Base-by-base conservation (phyloP, 2,113 vertebrate genomes). In the Notothenia rossii region DNA sequence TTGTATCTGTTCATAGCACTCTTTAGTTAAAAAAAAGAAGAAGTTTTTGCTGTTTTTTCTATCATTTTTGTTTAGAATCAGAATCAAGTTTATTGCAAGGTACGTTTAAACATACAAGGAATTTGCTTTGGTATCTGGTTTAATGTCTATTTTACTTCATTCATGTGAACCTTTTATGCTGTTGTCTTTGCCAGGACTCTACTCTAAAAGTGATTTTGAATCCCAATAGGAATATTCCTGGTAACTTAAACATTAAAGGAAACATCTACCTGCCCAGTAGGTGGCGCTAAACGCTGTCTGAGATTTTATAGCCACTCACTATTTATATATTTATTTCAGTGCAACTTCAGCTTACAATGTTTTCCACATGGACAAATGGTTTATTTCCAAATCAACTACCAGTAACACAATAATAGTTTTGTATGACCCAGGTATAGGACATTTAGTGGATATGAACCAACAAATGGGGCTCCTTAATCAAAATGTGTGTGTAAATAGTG, bases 221-320 rank as follows among this genome's bases (percentile, higher is more conserved):
- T 40, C 36, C 7, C 36, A 40, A 40, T 40, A 40, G 36, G 36
- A 40, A 40, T 40, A 40, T 40, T 40, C 7, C 36, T 40, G 36
- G 36, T 40, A 40, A 40, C 7, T 40, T 40, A 40, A 40, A 40
- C 36, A 36, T 22, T 22, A 22, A 22, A 22, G 40, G 11, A 18
- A 60, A 56, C 29, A 17, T 51, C 45, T 62, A 75, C 78, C 72
- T 81, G 25, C n/a, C 58, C 65, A 49, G 61, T 58, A 76, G 71
- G 22, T 72, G 75, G 63, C 33, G 70, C 58, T 14, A 1, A 48
- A 22, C 13, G 33, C 22, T 56, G 4, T 64, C 40, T 36, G 40
- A 43, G 10, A 48, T 58, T 36, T 3, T 50, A 50, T n/a, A 56
- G 33, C 15, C 5, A 63, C 7, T 25, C 17, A 29, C 25, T 54